Evolutionary conservation across 64 coral and sea anemone species (phyloP).

Genomic region (Stylophora pistillata): DNA sequence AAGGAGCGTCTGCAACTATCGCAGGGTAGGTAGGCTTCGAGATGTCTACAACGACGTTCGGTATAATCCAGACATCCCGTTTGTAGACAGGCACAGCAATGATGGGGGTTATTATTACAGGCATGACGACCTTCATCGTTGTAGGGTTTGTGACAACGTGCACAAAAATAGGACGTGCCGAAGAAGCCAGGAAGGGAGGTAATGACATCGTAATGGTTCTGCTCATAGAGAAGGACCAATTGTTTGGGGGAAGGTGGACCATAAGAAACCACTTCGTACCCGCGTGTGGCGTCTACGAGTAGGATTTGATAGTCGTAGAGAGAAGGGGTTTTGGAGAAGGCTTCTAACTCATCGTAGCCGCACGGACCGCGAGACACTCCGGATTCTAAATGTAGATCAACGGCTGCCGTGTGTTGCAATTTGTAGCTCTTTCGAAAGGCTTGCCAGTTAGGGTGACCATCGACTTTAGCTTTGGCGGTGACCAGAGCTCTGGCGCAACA

Average conservation of each 20-base stretch:
- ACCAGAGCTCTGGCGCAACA: conserved; percentile 32
- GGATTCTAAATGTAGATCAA: neutral
- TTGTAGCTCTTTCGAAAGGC: neutral
- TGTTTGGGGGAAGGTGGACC: neutral
- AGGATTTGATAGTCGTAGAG: conserved; percentile 17
- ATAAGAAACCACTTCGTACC: neutral
- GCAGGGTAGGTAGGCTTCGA: neutral
- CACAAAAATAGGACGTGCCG: neutral
- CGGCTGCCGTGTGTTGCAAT: neutral
- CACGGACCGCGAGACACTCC: neutral
- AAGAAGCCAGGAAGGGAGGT: neutral
- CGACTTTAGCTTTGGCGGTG: conserved; percentile 19
- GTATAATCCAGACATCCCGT: neutral
- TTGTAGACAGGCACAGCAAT: conserved; percentile 3
- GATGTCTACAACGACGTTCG: no score
- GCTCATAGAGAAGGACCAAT: neutral
- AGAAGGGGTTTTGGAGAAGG: neutral
- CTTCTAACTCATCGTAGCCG: conserved; percentile 6
- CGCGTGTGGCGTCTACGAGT: neutral
- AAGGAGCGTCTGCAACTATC: neutral
- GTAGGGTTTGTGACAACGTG: neutral
- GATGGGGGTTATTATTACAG: conserved; percentile 12
- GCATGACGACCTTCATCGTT: neutral
- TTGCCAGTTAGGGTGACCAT: neutral
- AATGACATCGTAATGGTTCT: neutral